Evolutionary conservation across 2,888 invertebrate species (phyloP), one percentile per base, ranked within the genome.

Genomic region (Creontiades dilutus): DNA sequence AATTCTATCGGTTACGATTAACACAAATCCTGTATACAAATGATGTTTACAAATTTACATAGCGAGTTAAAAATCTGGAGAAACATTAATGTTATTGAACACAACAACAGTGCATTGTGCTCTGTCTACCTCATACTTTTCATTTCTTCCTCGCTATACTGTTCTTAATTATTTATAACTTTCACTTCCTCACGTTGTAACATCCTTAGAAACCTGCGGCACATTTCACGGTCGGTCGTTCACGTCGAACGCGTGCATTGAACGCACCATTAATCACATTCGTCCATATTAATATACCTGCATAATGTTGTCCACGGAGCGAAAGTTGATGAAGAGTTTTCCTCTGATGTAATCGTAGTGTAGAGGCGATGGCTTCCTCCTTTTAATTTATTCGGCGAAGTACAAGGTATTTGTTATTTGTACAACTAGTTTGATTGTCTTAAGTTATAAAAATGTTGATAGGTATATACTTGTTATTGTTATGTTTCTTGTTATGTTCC

Each of bases 201-300:
- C 23, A 68, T 27, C 68, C 23, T 23, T 68, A 27, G 68, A 68
- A 68, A 52, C 5, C 19, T n/a, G 23, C 61, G 3, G 23, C 23
- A 68, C 68, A 11, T 23, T 68, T 68, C 68, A 68, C 68, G 68
- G 68, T 68, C 23, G 12, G 23, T 23, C 23, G 68, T 68, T 68
- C 19, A 19, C 68, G 9, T 23, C 27, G 68, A 68, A 68, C 12
- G 27, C 23, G 23, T 23, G 23, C 4, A n/a, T 13, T 23, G 68
- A 68, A 68, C 68, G 68, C 68, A 68, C 27, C 68, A 68, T 68
- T 68, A 27, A 68, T 27, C 68, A 27, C 23, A 68, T 68, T 68
- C 23, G 19, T 19, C 27, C 19, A 23, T 68, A 68, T 68, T 68
- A 68, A 68, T 68, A 12, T 68, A 37, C 37, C 37, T 7, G 7